Evolutionary conservation across 2,888 invertebrate genomes (phyloP), one percentile per base, ranked within the genome.

Genomic region (Drosophila mayaguana): DNA sequence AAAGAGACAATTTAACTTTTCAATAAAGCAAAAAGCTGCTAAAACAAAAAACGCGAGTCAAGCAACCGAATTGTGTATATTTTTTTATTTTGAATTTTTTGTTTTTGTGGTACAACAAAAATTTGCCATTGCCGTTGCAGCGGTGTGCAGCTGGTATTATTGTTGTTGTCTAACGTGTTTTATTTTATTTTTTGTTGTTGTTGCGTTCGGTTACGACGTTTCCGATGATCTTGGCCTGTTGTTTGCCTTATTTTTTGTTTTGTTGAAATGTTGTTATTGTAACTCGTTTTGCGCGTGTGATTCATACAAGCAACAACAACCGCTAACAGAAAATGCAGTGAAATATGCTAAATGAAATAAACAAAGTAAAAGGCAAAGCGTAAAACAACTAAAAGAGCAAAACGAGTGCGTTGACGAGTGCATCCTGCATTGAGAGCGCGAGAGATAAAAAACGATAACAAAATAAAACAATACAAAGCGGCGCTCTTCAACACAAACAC

Each of bases 241-340:
- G 75, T 84, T 71, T 63, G 64, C 57, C 70, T 75, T 66, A 64
- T 71, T 63, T 50, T 66, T 66, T 56, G 59, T 54, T 20, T 36
- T 67, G 72, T 25, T 55, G 48, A 40, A 28, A 42, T 62, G 65
- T 69, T 74, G 55, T 66, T 73, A 61, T 77, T 83, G 83, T 84
- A 83, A 83, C 83, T 84, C 67, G 83, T 84, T 84, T 86, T 76
- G 74, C 82, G 83, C 74, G 75, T 81, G 83, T 84, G 84, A 83
- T 80, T 84, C 88, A 83, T 83, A 66, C 78, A 28, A 28, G 28
- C 28, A 72, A 55, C 59, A 85, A 60, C 56, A 48, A 65, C 70
- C 78, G 45, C 45, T 65, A 65, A 25, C 63, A 72, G 70, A 57
- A 65, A 79, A 63, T 63, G 57, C 63, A 69, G 66, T 80, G 67